Evolutionary conservation across 2,113 vertebrate species (phyloP).

Genomic region (Elgaria multicarinata): DNA sequence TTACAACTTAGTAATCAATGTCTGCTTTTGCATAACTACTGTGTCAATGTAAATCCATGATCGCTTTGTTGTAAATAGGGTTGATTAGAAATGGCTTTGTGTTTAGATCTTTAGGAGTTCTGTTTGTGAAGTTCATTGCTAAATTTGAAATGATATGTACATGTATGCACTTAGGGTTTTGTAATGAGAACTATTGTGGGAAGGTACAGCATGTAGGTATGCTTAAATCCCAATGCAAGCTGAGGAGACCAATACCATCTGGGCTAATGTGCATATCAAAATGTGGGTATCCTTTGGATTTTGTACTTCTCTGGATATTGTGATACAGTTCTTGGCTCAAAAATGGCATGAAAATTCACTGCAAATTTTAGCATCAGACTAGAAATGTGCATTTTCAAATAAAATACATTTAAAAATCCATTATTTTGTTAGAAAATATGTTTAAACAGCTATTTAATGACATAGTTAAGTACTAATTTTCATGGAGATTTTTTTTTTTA

Average conservation of each 20-base stretch:
- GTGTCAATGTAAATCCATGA: slow-evolving; percentile 29
- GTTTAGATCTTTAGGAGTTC: background rate
- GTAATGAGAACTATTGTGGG: background rate
- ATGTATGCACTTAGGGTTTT: background rate
- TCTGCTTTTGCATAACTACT: slow-evolving; percentile 43
- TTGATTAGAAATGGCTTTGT: slow-evolving; percentile 6
- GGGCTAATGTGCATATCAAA: background rate
- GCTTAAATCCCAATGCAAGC: background rate
- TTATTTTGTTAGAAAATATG: no score
- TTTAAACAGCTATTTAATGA: background rate
- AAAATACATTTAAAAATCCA: background rate
- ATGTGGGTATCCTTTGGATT: background rate
- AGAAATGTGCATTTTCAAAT: background rate
- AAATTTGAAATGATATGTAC: background rate
- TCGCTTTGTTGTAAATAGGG: slow-evolving; percentile 28
- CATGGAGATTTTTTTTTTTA: background rate
- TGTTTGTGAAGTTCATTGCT: background rate
- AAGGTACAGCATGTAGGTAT: background rate
- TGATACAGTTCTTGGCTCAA: background rate
- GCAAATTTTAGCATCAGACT: background rate
- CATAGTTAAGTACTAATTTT: background rate
- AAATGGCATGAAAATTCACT: background rate
- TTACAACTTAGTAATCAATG: slow-evolving; percentile 51
- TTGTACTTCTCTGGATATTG: background rate
- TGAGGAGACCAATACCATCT: background rate